Base-by-base conservation (phyloP, 2,888 invertebrate species). In the Latrodectus elegans region DNA sequence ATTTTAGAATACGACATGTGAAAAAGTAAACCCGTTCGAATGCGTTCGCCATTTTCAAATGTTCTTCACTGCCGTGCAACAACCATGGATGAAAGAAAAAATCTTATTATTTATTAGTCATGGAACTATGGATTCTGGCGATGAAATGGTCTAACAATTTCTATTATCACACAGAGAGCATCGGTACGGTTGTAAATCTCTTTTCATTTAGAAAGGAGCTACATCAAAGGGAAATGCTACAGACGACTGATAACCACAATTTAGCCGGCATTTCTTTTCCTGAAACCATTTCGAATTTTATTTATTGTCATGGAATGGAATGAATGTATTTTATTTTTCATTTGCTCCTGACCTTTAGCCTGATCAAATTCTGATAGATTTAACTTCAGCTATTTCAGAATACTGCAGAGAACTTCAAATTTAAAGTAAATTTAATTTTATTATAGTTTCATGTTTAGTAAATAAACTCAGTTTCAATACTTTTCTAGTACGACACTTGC, bases 121-220 rank as follows among this genome's bases (percentile, higher is more conserved):
- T n/a, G 17, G 52, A 15, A 15, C n/a, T 67, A 17, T 64, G 64
- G 64, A 17, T 71, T 64, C 14, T 4, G 17, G n/a, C 52, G 52
- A 64, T 80, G 51, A 51, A 64, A 72, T 72, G 79, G 60, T 80
- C 72, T 71, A 80, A 51, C 64, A 60, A 22, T 80, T 80, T 72
- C 72, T 72, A 72, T 80, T 71, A 80, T 80, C 71, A 72, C 55
- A 64, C 60, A 17, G 72, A 60, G 12, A n/a, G 79, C 17, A 68
- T 77, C 51, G 22, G 51, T 22, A 22, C 11, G 17, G 68, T 10
- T 17, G 77, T 77, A 77, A 77, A 77, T 77, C 71, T 71, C 49
- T 60, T 77, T 77, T 77, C 26, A 49, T 26, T 12, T 22, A 26
- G 77, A 4, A 68, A 26, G 49, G 68, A 14, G 52, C 51, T 77